Base-by-base conservation (phyloP, 2,888 invertebrate species). In the Phlogophora meticulosa region DNA sequence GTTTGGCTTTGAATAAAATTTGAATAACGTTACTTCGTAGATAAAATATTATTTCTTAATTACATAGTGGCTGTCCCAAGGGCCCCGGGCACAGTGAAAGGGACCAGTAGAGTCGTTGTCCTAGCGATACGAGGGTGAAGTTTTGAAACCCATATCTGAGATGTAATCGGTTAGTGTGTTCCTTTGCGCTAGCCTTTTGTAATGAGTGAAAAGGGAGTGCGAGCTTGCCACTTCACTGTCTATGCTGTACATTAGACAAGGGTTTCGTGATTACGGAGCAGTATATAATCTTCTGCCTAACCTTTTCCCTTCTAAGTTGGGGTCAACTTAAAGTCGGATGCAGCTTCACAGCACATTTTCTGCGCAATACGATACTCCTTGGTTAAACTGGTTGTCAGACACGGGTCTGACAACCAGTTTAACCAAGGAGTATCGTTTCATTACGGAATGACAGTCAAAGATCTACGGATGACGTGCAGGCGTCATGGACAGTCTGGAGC, bases 21-120 rank as follows among this genome's bases (percentile, higher is more conserved):
- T 55, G 24, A 64, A 67, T 48, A 32, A 52, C 52, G 45, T 40
- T 58, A 58, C 67, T 61, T 42, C 34, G 46, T 42, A 65, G 28
- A 52, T 64, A 43, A 62, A 68, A 68, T 76, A 75, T 83, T 76
- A 72, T 79, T 72, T 73, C 56, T 65, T 71, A 72, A 68, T 79
- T 72, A 80, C 59, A 48, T 43, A 71, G 43, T 59, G 58, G 65
- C 38, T 62, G 57, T 61, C 61, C 48, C 43, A 48, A 62, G 49
- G 24, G 73, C 69, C 63, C 34, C 28, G 9, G 38, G 70, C 42
- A 52, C 42, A 52, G 51, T 61, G 10, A 60, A 76, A 72, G 65
- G 80, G 73, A 66, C 59, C 61, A 65, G 64, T 24, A 42, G 58
- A 64, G 49, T 58, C 59, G 60, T 40, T 60, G 56, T 36, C 32